phyloP scores from a whole-genome alignment of 2,797 vertebrate species.

The Malacoraja senta region DNA sequence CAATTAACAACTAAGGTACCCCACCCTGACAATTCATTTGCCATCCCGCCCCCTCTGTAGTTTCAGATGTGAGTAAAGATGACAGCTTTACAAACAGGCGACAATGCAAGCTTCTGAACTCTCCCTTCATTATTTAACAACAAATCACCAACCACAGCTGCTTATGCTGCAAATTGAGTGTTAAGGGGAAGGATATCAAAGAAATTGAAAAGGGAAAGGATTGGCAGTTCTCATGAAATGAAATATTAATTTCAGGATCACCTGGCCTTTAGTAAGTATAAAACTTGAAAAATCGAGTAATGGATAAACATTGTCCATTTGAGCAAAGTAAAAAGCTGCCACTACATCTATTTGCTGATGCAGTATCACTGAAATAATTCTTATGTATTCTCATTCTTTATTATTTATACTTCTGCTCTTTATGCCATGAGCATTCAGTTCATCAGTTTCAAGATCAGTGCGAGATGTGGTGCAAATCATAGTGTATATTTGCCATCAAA shows the following conservation, averaged over 20 bases:
- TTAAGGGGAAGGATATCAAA: not conserved
- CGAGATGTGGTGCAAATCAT: not conserved
- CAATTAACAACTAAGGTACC: not conserved
- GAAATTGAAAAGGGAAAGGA: not conserved
- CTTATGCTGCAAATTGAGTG: not conserved
- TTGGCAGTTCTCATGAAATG: not conserved
- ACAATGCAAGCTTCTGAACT: not conserved
- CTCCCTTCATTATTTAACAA: not conserved
- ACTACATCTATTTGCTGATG: not conserved
- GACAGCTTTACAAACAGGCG: not conserved
- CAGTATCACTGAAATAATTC: not conserved
- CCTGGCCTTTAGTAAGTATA: not conserved
- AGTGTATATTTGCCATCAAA: not conserved
- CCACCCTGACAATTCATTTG: not conserved
- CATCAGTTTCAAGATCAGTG: not conserved
- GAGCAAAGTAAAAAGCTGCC: not conserved
- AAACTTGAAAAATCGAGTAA: no score
- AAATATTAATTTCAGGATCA: not conserved
- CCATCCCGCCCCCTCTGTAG: not conserved
- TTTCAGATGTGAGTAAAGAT: not conserved
- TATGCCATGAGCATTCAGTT: not conserved
- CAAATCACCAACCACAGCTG: not conserved
- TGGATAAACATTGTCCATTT: not conserved
- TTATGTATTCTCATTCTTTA: not conserved
- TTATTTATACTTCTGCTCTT: conserved; percentile 7